Base-by-base conservation (phyloP, 2,888 invertebrate genomes). In the Dryomyza anilis region DNA sequence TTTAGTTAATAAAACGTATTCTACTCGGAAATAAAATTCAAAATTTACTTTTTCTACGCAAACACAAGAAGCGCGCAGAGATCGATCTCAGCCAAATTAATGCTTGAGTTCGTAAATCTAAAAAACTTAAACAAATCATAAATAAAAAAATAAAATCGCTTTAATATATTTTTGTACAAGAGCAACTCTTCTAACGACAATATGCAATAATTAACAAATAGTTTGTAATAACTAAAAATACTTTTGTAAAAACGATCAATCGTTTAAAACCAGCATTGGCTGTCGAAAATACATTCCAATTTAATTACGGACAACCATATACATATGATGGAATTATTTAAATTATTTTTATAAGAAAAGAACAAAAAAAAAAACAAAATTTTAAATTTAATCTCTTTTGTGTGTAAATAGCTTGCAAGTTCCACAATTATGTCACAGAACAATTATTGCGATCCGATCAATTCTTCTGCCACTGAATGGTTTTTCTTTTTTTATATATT, bases 11-110 rank as follows among this genome's bases (percentile, higher is more conserved):
- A 3, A 33, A 33, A 12, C 39, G 39, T 39, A n/a, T 39, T 39
- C n/a, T n/a, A n/a, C 14, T 14, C 33, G 12, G 12, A 33, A 8
- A 7, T n/a, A 39, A 39, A 39, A 39, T 39, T 39, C 39, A 39
- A 39, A 39, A 39, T 39, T 39, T 39, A 3, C 39, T 39, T 39
- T 4, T 39, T 39, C 39, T 39, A 7, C 39, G 39, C 39, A n/a
- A 39, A 39, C 39, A n/a, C 7, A 3, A 3, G 39, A 39, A 12
- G 7, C 39, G n/a, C 14, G 12, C 33, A 12, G 7, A 7, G 19
- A 23, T 23, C 23, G 59, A 60, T 60, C 59, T 60, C 59, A 48
- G 23, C 48, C 50, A 36, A 21, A 8, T 48, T 48, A 30, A 56
- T 14, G 48, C 33, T 60, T 50, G 60, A 39, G 52, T 39, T 36